Evolutionary conservation across 2,113 vertebrate genomes (phyloP).

Genomic region (Australoheros scitulus): DNA sequence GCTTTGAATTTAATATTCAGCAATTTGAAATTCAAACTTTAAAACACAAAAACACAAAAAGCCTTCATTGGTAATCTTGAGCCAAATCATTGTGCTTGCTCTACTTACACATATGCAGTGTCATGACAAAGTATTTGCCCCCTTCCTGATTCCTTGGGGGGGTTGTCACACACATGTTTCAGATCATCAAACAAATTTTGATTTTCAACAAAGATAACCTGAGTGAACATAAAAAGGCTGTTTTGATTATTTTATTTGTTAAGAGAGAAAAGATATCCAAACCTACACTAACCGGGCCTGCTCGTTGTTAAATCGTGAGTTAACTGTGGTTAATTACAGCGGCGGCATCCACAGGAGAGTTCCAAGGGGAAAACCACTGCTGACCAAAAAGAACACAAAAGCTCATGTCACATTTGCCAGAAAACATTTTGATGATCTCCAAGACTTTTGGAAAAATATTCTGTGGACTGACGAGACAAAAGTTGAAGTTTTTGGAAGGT

Average conservation of each 20-base stretch:
- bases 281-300: neutral
- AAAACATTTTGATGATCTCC: too few species aligned
- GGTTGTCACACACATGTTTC: too few species aligned
- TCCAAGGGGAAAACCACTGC: too few species aligned
- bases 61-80: neutral
- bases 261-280: rapidly evolving
- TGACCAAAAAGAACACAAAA: too few species aligned
- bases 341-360: too few species aligned
- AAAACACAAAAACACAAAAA: neutral
- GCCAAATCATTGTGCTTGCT: neutral
- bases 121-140: neutral
- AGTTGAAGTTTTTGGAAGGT: too few species aligned
- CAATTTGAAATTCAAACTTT: neutral
- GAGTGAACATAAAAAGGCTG: too few species aligned
- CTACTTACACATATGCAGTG: neutral
- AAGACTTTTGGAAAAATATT: too few species aligned
- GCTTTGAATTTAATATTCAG: neutral
- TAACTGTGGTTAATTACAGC: neutral
- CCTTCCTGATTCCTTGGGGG: neutral
- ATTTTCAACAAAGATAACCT: neutral
- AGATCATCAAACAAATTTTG: neutral
- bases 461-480: too few species aligned
- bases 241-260: neutral
- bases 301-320: neutral
- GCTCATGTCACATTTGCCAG: too few species aligned